phyloP scores from a whole-genome alignment of 92 coral and sea anemone species.

The Epizoanthus scotinus region DNA sequence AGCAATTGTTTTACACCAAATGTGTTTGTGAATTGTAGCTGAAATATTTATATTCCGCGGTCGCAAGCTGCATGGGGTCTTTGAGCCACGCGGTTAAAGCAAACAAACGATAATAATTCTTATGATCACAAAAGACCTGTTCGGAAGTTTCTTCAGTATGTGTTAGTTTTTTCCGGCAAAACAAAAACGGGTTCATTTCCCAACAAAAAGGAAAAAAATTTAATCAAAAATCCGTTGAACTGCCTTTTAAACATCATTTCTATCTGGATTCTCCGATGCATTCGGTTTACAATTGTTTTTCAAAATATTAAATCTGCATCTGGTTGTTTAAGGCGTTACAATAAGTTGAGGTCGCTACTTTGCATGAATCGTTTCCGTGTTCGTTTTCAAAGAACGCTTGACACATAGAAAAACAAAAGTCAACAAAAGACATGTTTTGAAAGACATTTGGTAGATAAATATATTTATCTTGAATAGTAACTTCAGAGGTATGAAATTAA shows the following conservation, averaged over 20 bases:
- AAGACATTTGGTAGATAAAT: not conserved
- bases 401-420: too few relatives aligned
- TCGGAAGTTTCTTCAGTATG: not conserved
- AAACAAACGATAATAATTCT: not conserved
- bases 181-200: not conserved
- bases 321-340: too few relatives aligned
- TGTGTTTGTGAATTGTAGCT: not conserved
- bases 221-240: not conserved
- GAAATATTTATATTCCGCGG: conserved; percentile 2
- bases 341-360: too few relatives aligned
- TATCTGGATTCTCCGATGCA: too few relatives aligned
- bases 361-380: too few relatives aligned
- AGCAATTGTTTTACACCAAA: not conserved
- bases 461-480: not conserved
- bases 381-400: not conserved
- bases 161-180: not conserved
- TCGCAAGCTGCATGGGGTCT: not conserved
- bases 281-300: too few relatives aligned
- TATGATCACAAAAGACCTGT: not conserved
- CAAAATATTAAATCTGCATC: too few relatives aligned
- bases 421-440: not conserved
- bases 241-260: not conserved
- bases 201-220: not conserved
- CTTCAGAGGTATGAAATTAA: not conserved
- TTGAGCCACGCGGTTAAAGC: conserved; percentile 2